Percentiles rank a stretch among this genome's conserved stretches.
These are phyloP conservation scores for Malthinus seriepunctatus DNA, from an alignment of 2,888 invertebrate species.

Conservation along the genomic window DNA sequence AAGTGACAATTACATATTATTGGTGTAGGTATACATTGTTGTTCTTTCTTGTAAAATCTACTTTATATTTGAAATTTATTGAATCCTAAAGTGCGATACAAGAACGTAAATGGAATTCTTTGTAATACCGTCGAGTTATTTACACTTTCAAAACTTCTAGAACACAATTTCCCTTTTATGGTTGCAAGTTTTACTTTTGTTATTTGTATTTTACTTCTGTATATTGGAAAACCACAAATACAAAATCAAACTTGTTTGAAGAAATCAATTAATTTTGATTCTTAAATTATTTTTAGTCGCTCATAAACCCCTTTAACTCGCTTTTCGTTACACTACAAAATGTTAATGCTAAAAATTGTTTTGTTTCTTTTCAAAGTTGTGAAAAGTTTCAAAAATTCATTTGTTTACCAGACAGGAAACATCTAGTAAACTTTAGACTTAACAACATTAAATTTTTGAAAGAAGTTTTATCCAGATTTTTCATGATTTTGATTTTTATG, in stretches of 20 bases:
- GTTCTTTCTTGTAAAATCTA: conserved; percentile 14
- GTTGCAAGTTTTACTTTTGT: conserved; percentile 16
- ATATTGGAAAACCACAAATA: conserved; percentile 6
- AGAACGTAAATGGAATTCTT: conserved; percentile 21
- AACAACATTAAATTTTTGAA: no score
- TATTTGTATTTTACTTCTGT: conserved; percentile 10
- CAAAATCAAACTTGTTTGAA: conserved; percentile 12
- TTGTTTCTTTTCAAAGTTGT: no score
- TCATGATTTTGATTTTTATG: no score
- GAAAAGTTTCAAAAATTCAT: no score
- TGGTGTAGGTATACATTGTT: background rate
- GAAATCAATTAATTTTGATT: conserved; percentile 2
- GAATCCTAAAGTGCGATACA: conserved; percentile 16
- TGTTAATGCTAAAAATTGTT: no score
- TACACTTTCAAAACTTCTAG: conserved; percentile 20
- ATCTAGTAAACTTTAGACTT: no score
- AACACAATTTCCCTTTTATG: conserved; percentile 24
- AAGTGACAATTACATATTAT: background rate
- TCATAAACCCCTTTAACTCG: no score
- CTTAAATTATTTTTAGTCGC: no score
- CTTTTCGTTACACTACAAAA: no score
- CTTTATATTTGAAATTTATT: conserved; percentile 20
- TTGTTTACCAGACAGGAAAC: no score
- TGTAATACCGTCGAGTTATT: conserved; percentile 21
- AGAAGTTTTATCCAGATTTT: no score